Percentiles rank a stretch among this genome's conserved stretches.
phyloP scores from a whole-genome alignment of 2,797 vertebrate species.

The Gallinago nigripennis region DNA sequence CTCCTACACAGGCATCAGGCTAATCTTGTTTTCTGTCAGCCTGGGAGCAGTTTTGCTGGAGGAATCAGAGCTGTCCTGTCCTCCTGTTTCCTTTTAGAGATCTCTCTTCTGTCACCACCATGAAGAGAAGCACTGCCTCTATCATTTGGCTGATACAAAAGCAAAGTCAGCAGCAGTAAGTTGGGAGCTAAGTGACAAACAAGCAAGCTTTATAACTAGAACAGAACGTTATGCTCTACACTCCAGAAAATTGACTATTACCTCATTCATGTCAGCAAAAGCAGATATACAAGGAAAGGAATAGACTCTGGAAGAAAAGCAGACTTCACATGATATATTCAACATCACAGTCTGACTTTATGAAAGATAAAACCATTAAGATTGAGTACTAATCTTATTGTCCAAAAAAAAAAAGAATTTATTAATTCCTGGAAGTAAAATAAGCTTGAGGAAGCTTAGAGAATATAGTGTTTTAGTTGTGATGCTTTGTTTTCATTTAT shows the following conservation, averaged over 20 bases:
- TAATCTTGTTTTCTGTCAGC: not conserved
- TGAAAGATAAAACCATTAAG: not conserved
- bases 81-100: not conserved
- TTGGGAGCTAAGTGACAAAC: not conserved
- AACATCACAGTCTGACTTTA: not conserved
- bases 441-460: not conserved
- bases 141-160: not conserved
- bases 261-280: conserved; percentile 84
- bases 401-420: not conserved
- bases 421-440: not conserved
- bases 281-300: conserved; percentile 86
- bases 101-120: not conserved
- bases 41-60: not conserved
- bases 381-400: accelerated
- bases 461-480: not conserved
- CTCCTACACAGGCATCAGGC: accelerated
- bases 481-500: not conserved
- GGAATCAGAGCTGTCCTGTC: not conserved
- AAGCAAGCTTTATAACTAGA: not conserved
- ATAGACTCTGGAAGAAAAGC: conserved; percentile 82
- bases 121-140: not conserved
- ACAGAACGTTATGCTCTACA: accelerated
- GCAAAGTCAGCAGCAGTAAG: conserved; percentile 28
- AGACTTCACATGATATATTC: not conserved
- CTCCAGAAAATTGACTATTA: conserved; percentile 49